Conservation (phyloP, 1,140 invertebrate genomes). For the Mycetomoellerius zeteki region DNA sequence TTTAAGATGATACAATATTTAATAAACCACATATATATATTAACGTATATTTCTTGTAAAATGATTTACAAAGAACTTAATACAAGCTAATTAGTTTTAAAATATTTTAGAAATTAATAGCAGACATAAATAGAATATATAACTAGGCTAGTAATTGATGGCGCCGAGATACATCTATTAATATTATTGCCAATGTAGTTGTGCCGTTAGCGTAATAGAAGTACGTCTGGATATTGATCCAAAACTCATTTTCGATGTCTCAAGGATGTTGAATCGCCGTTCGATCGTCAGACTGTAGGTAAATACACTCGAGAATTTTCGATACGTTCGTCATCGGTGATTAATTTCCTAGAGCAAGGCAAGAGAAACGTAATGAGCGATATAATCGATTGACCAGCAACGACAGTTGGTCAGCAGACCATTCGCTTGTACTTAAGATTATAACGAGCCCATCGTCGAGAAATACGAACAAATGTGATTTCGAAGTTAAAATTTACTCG, state of each 20-base stretch:
- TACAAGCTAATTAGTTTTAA: not conserved
- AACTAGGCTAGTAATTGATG: not conserved
- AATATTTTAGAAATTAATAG: conserved; percentile 6
- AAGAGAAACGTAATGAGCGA: not conserved
- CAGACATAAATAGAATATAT: not conserved
- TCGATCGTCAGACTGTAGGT: not conserved
- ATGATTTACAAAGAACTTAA: not conserved
- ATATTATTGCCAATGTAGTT: not conserved
- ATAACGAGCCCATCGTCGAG: not conserved
- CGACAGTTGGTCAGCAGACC: not conserved
- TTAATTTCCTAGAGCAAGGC: conserved; percentile 13
- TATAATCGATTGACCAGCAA: not conserved
- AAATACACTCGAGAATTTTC: conserved; percentile 21
- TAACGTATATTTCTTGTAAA: not conserved
- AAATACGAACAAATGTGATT: conserved; percentile 16
- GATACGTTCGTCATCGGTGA: not conserved
- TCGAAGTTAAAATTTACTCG: not conserved
- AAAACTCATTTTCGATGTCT: not conserved
- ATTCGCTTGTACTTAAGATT: not conserved
- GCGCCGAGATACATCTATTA: not conserved
- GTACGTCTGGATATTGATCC: conserved; percentile 4
- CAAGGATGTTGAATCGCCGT: not conserved
- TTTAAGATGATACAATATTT: not conserved
- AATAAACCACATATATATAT: not conserved
- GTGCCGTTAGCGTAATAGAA: not conserved